A percentile compares a stretch with the other conserved stretches of the same genome.
phyloP scores from a whole-genome alignment of 2,888 invertebrate genomes.

The Athalia cordata region DNA sequence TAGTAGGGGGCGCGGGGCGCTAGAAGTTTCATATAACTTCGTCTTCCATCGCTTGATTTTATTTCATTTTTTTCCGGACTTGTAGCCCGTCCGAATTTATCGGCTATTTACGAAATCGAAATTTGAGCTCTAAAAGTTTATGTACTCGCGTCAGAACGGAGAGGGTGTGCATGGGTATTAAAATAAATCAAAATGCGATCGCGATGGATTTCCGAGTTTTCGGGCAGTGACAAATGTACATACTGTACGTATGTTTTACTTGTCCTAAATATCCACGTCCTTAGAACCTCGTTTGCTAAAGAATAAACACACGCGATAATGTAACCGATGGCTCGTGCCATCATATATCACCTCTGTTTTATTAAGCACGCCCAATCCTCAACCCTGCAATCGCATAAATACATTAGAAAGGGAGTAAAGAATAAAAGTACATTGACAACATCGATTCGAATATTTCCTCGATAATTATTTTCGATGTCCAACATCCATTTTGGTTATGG shows the following conservation, averaged over 20 bases:
- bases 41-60: constrained; percentile 19
- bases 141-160: background rate
- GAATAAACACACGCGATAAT: constrained; percentile 22
- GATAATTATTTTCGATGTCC: background rate
- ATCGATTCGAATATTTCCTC: background rate
- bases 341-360: constrained; percentile 7
- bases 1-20: background rate
- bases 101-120: constrained; percentile 31
- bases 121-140: constrained; percentile 19
- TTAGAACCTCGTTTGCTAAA: constrained; percentile 6
- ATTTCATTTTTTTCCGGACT: background rate
- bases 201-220: constrained; percentile 21
- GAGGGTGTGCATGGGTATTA: background rate
- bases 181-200: constrained; percentile 16
- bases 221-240: constrained; percentile 14
- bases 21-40: constrained; percentile 8
- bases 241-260: background rate
- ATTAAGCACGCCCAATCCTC: background rate
- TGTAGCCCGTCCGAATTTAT: constrained; percentile 3
- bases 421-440: background rate
- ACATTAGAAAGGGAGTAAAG: background rate
- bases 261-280: background rate
- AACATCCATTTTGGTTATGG: background rate
- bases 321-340: constrained; percentile 8
- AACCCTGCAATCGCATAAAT: background rate